Base-by-base conservation (phyloP, 2,888 invertebrate genomes). In the Pammene fasciana region DNA sequence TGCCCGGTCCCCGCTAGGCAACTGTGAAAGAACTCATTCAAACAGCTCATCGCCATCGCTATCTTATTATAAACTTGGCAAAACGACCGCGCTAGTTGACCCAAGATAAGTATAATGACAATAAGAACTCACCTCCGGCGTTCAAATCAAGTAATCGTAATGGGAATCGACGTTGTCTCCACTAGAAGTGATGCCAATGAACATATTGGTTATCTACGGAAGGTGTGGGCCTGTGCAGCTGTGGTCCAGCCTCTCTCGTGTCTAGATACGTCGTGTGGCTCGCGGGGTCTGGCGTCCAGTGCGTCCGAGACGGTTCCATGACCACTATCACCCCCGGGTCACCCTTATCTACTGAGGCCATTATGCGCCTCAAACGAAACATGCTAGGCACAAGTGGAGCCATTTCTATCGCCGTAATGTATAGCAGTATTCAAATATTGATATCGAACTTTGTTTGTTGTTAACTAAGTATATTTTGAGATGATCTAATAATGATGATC, bases 81-180 rank as follows among this genome's bases (percentile, higher is more conserved):
- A 72, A 75, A 68, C 60, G 72, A 73, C 71, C 73, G 72, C 71
- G 65, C 57, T 61, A 68, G 60, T 72, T 84, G 84, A 86, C 81
- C 82, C 79, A 75, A 72, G 79, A 79, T 84, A 86, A 82, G 74
- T 74, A 72, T 67, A 76, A 68, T 75, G 77, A 74, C 57, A 70
- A 75, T 71, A 71, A 65, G n/a, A 57, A 54, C 88, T 88, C 80
- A 91, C 90, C 90, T 74, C 73, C 76, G 71, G 75, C 71, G 84
- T 86, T 92, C 92, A 92, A 89, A 92, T 92, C 75, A 91, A 82
- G 79, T 92, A 92, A 80, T 92, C 92, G 92, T 92, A 92, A 78
- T 92, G 92, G 70, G 92, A 90, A 82, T 92, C 89, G 71, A 91
- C 90, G 89, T 91, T 92, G 83, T 85, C 92, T 83, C 87, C 92